phyloP scores from a whole-genome alignment of 1,140 invertebrate species.

The Calliopsis andreniformis region DNA sequence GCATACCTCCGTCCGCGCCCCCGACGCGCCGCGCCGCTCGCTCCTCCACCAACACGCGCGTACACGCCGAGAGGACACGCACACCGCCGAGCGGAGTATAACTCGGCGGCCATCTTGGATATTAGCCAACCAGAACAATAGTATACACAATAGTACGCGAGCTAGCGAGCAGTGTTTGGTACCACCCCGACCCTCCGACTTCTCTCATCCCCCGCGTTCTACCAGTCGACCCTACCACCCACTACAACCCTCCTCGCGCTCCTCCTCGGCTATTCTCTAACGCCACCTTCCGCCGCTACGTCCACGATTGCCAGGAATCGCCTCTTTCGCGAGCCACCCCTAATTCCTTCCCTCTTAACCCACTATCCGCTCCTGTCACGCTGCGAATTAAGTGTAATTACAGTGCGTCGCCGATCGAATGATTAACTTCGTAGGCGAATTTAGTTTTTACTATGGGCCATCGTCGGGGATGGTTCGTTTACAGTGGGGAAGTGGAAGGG shows the following conservation, averaged over 20 bases:
- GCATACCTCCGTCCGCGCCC: conserved; percentile 28
- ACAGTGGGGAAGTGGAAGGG: no score
- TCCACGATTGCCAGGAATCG: conserved; percentile 48
- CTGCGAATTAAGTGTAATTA: not conserved
- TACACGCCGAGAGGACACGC: conserved; percentile 55
- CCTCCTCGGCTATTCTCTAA: not conserved
- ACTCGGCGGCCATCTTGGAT: conserved; percentile 80
- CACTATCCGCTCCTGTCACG: not conserved
- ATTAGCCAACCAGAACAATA: conserved; percentile 81
- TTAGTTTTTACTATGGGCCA: no score
- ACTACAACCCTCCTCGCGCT: conserved; percentile 46
- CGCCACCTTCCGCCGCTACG: not conserved
- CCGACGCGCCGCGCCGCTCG: conserved; percentile 13
- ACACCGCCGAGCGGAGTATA: conserved; percentile 69
- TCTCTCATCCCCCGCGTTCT: conserved; percentile 33
- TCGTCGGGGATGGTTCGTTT: no score
- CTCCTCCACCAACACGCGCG: conserved; percentile 17
- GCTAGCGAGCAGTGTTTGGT: conserved; percentile 75
- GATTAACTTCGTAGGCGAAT: no score
- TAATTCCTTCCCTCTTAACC: conserved; percentile 48
- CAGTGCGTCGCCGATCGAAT: not conserved
- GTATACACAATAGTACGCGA: conserved; percentile 79
- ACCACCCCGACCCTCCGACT: conserved; percentile 59
- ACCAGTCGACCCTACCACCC: conserved; percentile 31
- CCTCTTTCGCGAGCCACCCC: conserved; percentile 42